Percentiles rank a stretch among this genome's conserved stretches.
Evolutionary conservation across 2,888 invertebrate genomes (phyloP).

Genomic region (Drosophila pseudotalamancana): DNA sequence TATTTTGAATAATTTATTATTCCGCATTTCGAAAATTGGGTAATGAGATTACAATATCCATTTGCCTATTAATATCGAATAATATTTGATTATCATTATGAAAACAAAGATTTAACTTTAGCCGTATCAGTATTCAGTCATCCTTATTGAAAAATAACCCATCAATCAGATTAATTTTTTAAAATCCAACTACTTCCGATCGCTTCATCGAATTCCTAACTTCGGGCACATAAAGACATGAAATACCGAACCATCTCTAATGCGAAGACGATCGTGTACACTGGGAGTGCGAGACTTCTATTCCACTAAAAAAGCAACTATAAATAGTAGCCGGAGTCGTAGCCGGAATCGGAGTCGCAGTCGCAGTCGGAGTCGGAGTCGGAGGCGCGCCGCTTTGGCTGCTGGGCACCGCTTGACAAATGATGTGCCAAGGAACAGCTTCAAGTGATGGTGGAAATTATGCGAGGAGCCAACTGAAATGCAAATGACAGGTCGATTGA

Average conservation of each 20-base stretch:
- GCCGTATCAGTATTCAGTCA: too few relatives aligned
- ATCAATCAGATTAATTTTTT: too few relatives aligned
- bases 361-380: too few relatives aligned
- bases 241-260: slow-evolving; percentile 8
- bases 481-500: slow-evolving; percentile 83
- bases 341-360: too few relatives aligned
- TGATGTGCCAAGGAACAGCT: slow-evolving; percentile 82
- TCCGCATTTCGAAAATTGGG: too few relatives aligned
- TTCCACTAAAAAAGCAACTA: slow-evolving; percentile 26
- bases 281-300: slow-evolving; percentile 22
- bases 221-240: background rate
- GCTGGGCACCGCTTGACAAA: slow-evolving; percentile 73
- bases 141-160: too few relatives aligned
- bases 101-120: too few relatives aligned
- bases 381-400: slow-evolving; percentile 33
- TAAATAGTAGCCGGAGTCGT: slow-evolving; percentile 51
- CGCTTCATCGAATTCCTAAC: background rate
- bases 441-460: slow-evolving; percentile 82
- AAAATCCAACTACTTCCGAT: background rate
- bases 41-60: too few relatives aligned
- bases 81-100: too few relatives aligned
- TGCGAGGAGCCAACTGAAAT: slow-evolving; percentile 74
- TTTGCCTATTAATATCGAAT: too few relatives aligned
- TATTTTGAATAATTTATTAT: too few relatives aligned
- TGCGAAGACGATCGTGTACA: slow-evolving; percentile 3